A percentile compares a stretch with the other conserved stretches of the same genome.
These are phyloP conservation scores for Trissolcus basalis DNA, from an alignment of 1,140 invertebrate genomes.

Conservation along the genomic window DNA sequence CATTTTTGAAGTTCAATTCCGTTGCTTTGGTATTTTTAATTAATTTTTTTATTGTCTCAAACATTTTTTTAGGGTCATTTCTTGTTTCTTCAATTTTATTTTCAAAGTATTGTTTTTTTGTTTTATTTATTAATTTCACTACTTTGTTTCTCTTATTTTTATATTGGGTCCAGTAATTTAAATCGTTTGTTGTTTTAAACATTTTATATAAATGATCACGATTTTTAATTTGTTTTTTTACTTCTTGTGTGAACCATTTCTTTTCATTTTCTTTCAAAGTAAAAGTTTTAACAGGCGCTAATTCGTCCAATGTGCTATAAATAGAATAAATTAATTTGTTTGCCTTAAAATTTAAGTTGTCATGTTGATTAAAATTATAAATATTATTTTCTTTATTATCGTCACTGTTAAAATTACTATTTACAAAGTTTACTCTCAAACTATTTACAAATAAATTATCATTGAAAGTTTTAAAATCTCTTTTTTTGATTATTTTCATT, in stretches of 20 bases:
- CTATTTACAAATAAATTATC: conserved; percentile 5
- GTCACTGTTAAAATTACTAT: no score
- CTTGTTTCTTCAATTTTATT: no score
- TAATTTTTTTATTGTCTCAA: neutral
- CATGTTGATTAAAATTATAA: conserved; percentile 1
- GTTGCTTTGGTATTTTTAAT: neutral
- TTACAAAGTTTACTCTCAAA: neutral
- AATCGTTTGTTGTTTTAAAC: neutral
- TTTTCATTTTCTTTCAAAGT: no score
- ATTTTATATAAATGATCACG: neutral
- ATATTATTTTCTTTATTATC: neutral
- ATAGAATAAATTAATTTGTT: conserved; percentile 2
- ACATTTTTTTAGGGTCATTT: no score
- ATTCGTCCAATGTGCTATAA: neutral
- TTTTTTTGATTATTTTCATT: conserved; percentile 2
- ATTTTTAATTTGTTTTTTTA: conserved; percentile 1
- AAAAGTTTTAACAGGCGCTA: no score
- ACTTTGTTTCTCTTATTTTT: neutral
- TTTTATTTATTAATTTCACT: neutral
- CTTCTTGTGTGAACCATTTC: no score
- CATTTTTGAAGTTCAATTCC: neutral
- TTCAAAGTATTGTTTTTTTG: conserved; percentile 4
- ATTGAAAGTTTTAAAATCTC: neutral
- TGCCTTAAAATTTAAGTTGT: neutral
- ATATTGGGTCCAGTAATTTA: neutral